Evolutionary conservation across 1,140 invertebrate genomes (phyloP).

Genomic region (Bombyx mori): DNA sequence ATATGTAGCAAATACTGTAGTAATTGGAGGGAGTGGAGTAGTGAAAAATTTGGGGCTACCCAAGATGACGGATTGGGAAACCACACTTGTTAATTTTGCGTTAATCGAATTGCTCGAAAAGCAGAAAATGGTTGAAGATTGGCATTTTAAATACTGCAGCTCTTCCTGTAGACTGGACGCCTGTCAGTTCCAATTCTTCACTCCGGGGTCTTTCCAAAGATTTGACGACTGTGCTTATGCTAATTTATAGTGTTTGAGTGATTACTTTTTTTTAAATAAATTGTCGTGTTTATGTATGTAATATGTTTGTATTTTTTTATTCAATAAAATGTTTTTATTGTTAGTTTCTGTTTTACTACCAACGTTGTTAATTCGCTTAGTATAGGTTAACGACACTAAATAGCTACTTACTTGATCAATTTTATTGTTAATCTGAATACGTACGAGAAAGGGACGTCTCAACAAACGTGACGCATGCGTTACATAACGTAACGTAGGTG

Average conservation of each 20-base stretch:
- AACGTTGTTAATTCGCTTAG: not conserved
- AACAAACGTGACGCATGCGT: no score
- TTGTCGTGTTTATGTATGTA: slow-evolving; percentile 5
- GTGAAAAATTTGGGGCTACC: slow-evolving; percentile 34
- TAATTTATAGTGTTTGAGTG: slow-evolving; percentile 22
- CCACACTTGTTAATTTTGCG: slow-evolving; percentile 24
- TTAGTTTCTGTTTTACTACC: not conserved
- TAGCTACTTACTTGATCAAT: slow-evolving; percentile 1
- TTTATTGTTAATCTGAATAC: not conserved
- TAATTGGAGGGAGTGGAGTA: slow-evolving; percentile 39
- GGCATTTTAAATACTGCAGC: slow-evolving; percentile 40
- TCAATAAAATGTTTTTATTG: not conserved
- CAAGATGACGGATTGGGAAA: slow-evolving; percentile 37
- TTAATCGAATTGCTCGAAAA: slow-evolving; percentile 29
- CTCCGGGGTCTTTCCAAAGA: slow-evolving; percentile 19
- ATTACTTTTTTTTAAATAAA: slow-evolving; percentile 5
- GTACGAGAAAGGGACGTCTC: no score
- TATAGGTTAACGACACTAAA: not conserved
- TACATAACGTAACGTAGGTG: no score
- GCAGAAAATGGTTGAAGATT: slow-evolving; percentile 29
- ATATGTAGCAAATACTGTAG: slow-evolving; percentile 45
- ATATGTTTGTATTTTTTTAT: slow-evolving; percentile 4
- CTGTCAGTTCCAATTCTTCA: slow-evolving; percentile 35
- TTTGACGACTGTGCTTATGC: slow-evolving; percentile 50
- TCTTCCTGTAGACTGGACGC: slow-evolving; percentile 30